Evolutionary conservation across 2,797 vertebrate species (phyloP).

Genomic region (Gallirallus australis): DNA sequence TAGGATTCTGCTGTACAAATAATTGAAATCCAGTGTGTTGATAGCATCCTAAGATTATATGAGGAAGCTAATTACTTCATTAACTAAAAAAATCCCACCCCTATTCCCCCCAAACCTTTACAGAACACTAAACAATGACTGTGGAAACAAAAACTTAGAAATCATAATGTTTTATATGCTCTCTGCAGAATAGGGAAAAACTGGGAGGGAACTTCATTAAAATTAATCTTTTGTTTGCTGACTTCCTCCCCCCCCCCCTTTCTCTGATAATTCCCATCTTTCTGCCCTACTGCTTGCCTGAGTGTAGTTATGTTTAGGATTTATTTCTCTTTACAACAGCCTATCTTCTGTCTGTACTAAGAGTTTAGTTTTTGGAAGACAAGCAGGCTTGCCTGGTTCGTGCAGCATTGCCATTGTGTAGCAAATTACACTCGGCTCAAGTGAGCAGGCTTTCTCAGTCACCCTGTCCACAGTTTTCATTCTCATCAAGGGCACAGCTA

Average conservation of each 20-base stretch:
- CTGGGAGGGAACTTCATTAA: background rate
- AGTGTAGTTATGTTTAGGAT: background rate
- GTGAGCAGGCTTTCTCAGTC: background rate
- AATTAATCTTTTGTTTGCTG: background rate
- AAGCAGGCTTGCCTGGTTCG: background rate
- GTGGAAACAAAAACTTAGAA: background rate
- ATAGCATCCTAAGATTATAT: background rate
- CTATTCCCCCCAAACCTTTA: accelerated
- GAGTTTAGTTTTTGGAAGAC: background rate
- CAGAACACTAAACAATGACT: background rate
- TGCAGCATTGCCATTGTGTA: background rate
- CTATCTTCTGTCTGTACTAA: background rate
- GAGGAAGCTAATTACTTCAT: background rate
- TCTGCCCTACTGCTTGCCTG: background rate
- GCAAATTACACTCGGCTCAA: background rate
- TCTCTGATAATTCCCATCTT: background rate
- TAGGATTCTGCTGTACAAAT: background rate
- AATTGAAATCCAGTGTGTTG: background rate
- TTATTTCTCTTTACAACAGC: background rate
- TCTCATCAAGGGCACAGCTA: background rate
- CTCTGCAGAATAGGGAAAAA: background rate
- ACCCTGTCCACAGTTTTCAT: background rate
- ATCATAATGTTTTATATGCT: background rate
- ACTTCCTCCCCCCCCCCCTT: background rate
- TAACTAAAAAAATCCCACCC: background rate